A percentile compares a stretch with the other conserved stretches of the same genome.
Evolutionary conservation across 2,113 vertebrate species (phyloP).

Genomic region (Xenus cinereus): DNA sequence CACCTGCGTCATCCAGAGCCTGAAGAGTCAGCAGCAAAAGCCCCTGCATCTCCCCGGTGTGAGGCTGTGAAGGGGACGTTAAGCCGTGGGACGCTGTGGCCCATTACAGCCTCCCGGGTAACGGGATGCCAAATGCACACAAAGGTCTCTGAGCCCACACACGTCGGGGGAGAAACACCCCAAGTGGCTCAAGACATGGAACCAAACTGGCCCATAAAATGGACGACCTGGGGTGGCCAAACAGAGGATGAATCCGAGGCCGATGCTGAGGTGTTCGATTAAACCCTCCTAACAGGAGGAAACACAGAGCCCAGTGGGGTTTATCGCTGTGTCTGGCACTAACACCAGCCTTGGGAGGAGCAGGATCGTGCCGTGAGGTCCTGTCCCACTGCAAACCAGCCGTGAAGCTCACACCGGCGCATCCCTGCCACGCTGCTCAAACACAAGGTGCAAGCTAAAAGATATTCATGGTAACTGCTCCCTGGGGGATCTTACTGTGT

Average conservation of each 20-base stretch:
- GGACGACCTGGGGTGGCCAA: neutral
- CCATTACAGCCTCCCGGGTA: neutral
- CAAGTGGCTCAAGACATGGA: neutral
- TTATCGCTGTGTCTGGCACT: no score
- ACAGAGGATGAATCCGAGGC: neutral
- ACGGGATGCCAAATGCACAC: fast-evolving
- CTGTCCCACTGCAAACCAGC: neutral
- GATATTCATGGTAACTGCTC: neutral
- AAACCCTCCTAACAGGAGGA: neutral
- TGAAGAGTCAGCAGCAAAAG: neutral
- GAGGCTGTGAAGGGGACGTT: fast-evolving
- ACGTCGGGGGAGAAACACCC: fast-evolving
- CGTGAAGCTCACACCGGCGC: neutral
- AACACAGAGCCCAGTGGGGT: fast-evolving
- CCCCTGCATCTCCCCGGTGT: neutral
- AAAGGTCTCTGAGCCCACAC: neutral
- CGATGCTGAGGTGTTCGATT: neutral
- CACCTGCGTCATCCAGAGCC: neutral
- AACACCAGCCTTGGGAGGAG: fast-evolving
- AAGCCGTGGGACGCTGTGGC: neutral
- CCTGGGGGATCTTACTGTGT: neutral
- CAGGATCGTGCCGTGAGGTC: neutral
- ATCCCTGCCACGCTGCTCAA: neutral
- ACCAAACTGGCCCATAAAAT: neutral
- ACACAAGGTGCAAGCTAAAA: neutral